Conservation (phyloP, 30 jellyfish, hydroid and myxozoan genomes). For the Catostylus mosaicus region DNA sequence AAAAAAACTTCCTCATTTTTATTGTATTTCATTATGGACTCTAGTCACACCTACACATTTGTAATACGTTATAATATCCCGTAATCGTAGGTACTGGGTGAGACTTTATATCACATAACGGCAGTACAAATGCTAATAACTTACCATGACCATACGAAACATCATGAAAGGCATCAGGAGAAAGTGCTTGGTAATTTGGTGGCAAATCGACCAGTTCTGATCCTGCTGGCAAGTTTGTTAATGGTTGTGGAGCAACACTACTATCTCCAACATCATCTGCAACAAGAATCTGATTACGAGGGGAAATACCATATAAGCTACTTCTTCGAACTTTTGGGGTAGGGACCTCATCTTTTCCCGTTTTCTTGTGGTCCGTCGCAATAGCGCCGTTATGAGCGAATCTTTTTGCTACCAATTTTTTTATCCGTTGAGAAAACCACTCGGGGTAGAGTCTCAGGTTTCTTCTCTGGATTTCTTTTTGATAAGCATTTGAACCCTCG, state of each 20-base stretch:
- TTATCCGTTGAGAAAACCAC: slow-evolving; percentile 84
- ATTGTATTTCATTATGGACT: no score
- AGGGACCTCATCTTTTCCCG: slow-evolving; percentile 14
- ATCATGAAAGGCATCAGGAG: slow-evolving; percentile 47
- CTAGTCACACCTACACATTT: no score
- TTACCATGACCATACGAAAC: slow-evolving; percentile 35
- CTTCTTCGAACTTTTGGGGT: slow-evolving; percentile 49
- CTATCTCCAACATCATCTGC: slow-evolving; percentile 34
- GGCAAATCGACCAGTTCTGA: slow-evolving; percentile 66
- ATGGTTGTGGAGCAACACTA: slow-evolving; percentile 21
- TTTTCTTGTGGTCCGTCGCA: slow-evolving; percentile 24
- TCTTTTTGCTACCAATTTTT: slow-evolving; percentile 57
- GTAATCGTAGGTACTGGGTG: no score
- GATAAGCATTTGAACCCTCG: not conserved
- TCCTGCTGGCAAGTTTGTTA: slow-evolving; percentile 30
- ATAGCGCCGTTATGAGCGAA: slow-evolving; percentile 34
- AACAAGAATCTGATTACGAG: slow-evolving; percentile 27
- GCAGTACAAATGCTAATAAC: slow-evolving; percentile 3
- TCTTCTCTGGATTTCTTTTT: slow-evolving; percentile 42
- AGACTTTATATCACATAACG: no score
- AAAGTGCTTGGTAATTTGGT: slow-evolving; percentile 35
- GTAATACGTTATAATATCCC: no score
- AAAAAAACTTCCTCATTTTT: no score
- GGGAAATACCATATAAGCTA: slow-evolving; percentile 24
- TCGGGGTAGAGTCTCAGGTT: slow-evolving; percentile 74